These are phyloP conservation scores for Cetonia aurata DNA, from an alignment of 2,888 invertebrate genomes.

Conservation along the genomic window DNA sequence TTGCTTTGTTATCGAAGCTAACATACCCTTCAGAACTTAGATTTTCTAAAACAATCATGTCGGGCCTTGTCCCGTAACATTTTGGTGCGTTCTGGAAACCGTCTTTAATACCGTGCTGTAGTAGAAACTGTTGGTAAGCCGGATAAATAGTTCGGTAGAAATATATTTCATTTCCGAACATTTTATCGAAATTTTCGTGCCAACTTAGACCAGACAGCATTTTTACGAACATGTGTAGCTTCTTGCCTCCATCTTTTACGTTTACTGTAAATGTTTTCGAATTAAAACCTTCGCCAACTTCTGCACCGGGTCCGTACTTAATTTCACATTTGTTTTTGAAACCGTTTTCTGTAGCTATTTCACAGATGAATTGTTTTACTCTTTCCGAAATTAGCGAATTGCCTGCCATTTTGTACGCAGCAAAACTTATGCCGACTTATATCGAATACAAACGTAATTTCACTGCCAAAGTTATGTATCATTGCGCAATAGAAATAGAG, in stretches of 20 bases:
- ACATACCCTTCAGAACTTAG: slow-evolving; percentile 59
- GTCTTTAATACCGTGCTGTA: slow-evolving; percentile 2
- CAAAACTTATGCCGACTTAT: too few species aligned
- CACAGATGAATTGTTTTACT: slow-evolving; percentile 7
- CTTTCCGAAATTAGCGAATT: background rate
- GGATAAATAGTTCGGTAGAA: slow-evolving; percentile 37
- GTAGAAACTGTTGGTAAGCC: slow-evolving; percentile 26
- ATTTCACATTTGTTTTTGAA: background rate
- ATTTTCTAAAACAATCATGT: slow-evolving; percentile 61
- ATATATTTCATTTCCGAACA: slow-evolving; percentile 19
- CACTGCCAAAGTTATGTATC: too few species aligned
- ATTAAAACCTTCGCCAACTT: slow-evolving; percentile 39
- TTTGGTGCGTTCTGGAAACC: slow-evolving; percentile 37
- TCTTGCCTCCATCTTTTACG: slow-evolving; percentile 6
- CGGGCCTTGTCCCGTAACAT: slow-evolving; percentile 46
- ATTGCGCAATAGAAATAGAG: too few species aligned
- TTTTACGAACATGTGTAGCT: slow-evolving; percentile 37
- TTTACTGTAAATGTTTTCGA: slow-evolving; percentile 31
- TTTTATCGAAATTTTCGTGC: slow-evolving; percentile 1
- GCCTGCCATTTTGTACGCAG: background rate
- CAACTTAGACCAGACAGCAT: background rate
- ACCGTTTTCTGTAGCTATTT: slow-evolving; percentile 14
- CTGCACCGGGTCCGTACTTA: slow-evolving; percentile 16
- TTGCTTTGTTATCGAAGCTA: slow-evolving; percentile 58
- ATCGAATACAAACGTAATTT: too few species aligned